phyloP scores from a whole-genome alignment of 2,888 invertebrate genomes.

The Cenopis cana region DNA sequence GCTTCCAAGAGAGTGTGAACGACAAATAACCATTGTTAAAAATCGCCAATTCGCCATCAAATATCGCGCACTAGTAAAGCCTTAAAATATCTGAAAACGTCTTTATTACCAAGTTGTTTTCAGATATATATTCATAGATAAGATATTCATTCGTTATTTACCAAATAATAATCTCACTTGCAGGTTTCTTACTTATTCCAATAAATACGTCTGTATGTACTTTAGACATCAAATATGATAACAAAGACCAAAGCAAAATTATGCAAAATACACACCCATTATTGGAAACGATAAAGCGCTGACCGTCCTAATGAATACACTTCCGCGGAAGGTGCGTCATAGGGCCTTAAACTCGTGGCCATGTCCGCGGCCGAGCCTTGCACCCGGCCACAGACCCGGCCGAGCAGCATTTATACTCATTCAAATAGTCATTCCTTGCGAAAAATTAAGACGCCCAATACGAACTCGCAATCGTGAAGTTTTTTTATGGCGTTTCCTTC shows the following conservation, averaged over 20 bases:
- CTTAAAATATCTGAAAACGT: not conserved
- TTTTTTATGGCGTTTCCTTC: not conserved
- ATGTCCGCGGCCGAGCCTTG: constrained; percentile 52
- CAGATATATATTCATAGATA: no score
- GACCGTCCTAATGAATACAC: constrained; percentile 40
- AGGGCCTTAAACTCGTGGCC: constrained; percentile 62
- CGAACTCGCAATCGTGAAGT: not conserved
- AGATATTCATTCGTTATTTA: no score
- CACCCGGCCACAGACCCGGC: constrained; percentile 11
- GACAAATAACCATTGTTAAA: not conserved
- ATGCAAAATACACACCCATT: constrained; percentile 36
- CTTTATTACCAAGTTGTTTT: no score
- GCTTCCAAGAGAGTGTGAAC: not conserved
- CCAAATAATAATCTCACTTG: no score
- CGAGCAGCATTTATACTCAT: not conserved
- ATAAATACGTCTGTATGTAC: not conserved
- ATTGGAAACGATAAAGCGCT: constrained; percentile 30
- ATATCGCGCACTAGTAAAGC: no score
- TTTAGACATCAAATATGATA: constrained; percentile 1
- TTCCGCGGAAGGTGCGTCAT: constrained; percentile 64
- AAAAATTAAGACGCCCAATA: constrained; percentile 9
- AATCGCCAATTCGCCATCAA: not conserved
- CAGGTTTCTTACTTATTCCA: not conserved
- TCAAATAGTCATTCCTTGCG: constrained; percentile 4
- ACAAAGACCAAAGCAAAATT: constrained; percentile 10